These are phyloP conservation scores for Apodemia mormo DNA, from an alignment of 2,888 invertebrate species.

Conservation along the genomic window DNA sequence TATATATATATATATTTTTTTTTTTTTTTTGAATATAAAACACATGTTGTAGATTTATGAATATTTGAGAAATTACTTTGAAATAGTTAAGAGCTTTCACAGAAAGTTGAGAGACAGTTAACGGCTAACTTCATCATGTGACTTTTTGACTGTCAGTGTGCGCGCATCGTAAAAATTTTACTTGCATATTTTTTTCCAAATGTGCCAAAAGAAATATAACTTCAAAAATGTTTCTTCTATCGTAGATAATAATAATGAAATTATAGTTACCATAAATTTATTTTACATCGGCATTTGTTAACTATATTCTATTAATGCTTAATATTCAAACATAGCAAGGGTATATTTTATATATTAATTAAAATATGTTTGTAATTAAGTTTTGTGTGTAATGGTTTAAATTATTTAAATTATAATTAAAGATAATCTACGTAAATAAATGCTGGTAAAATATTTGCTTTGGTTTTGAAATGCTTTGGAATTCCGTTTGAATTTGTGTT, in stretches of 20 bases:
- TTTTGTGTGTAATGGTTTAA: slow-evolving; percentile 6
- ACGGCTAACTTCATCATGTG: no score
- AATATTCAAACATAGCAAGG: neutral
- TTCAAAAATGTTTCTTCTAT: no score
- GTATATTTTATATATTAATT: neutral
- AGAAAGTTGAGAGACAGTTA: no score
- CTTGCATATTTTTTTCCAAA: no score
- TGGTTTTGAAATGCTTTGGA: slow-evolving; percentile 23
- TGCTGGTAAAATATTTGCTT: slow-evolving; percentile 21
- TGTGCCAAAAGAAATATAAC: no score
- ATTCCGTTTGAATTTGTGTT: neutral
- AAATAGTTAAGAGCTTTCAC: no score
- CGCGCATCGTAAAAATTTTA: no score
- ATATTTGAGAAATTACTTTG: no score
- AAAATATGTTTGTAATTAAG: neutral
- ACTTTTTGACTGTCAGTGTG: no score
- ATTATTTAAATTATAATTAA: neutral
- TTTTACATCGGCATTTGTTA: neutral
- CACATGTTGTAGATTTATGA: no score
- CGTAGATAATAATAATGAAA: neutral
- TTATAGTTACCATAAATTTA: neutral
- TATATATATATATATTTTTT: no score
- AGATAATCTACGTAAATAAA: neutral
- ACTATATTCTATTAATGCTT: neutral
- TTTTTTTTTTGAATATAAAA: no score